Conservation (phyloP, 1,140 invertebrate genomes). For the Eumeta japonica region DNA sequence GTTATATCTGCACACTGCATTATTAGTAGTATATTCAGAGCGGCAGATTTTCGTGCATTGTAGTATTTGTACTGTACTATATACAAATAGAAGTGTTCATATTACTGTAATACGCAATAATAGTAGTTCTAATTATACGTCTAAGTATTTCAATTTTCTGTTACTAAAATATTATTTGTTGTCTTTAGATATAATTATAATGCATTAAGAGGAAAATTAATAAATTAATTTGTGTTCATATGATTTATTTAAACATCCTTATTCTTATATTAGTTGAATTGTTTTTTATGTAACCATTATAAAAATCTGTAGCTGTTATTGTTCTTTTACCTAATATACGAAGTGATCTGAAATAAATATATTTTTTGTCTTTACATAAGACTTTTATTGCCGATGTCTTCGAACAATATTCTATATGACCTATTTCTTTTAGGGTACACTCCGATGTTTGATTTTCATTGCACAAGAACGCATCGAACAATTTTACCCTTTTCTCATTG, state of each 20-base stretch:
- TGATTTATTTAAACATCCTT: neutral
- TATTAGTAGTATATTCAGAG: no score
- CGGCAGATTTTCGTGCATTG: no score
- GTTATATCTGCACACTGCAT: no score
- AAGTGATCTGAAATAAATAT: conserved; percentile 61
- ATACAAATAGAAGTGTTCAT: no score
- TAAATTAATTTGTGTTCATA: no score
- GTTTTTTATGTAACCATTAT: conserved; percentile 67
- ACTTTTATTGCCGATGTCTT: conserved; percentile 55
- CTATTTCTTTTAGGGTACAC: conserved; percentile 38
- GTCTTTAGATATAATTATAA: no score
- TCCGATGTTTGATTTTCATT: conserved; percentile 13
- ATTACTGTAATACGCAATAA: no score
- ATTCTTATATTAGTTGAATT: conserved; percentile 9
- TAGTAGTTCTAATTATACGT: no score
- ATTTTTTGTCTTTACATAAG: conserved; percentile 59
- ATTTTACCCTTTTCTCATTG: conserved; percentile 59
- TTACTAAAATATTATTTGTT: no score
- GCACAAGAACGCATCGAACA: conserved; percentile 57
- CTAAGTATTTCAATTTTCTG: no score
- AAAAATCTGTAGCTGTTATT: conserved; percentile 67
- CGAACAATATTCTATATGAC: conserved; percentile 57
- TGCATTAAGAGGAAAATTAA: no score
- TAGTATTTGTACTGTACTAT: no score
- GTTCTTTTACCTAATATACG: conserved; percentile 59